Evolutionary conservation across 2,888 invertebrate species (phyloP).

Genomic region (Elaeidobius kamerunicus): DNA sequence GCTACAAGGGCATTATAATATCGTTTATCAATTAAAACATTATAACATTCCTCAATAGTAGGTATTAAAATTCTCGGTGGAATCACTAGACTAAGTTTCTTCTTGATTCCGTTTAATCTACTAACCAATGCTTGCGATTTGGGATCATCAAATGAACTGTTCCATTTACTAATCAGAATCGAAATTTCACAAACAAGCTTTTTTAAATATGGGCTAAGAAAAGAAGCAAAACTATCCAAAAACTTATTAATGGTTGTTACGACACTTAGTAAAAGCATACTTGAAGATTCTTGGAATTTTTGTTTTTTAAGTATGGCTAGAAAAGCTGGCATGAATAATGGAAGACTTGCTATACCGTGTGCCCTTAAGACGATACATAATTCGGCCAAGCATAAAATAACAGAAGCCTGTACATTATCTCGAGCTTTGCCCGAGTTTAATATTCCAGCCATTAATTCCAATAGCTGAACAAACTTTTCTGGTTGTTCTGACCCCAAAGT

Average conservation of each 20-base stretch:
- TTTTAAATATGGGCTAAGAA: conserved; percentile 81
- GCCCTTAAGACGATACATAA: conserved; percentile 72
- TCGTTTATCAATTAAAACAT: conserved; percentile 57
- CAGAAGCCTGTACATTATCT: conserved; percentile 68
- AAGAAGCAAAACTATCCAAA: conserved; percentile 75
- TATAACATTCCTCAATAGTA: conserved; percentile 64
- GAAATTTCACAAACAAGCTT: conserved; percentile 66
- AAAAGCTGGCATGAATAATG: conserved; percentile 75
- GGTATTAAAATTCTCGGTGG: conserved; percentile 76
- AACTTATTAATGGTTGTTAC: conserved; percentile 79
- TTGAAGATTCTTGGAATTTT: conserved; percentile 56
- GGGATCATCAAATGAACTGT: conserved; percentile 22
- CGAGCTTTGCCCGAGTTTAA: conserved; percentile 53
- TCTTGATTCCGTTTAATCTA: conserved; percentile 61
- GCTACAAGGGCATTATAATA: conserved; percentile 62
- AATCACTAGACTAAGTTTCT: conserved; percentile 65
- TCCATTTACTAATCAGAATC: conserved; percentile 48
- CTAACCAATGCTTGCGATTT: conserved; percentile 53
- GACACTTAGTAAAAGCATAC: conserved; percentile 67
- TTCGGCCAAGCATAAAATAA: conserved; percentile 76
- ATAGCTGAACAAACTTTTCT: conserved; percentile 65
- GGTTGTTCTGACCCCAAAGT: conserved; percentile 65
- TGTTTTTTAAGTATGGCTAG: conserved; percentile 63
- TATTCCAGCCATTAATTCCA: conserved; percentile 65
- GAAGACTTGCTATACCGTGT: conserved; percentile 69